Evolutionary conservation across 2,888 invertebrate genomes (phyloP), one percentile per base, ranked within the genome.

Genomic region (Boloria selene): DNA sequence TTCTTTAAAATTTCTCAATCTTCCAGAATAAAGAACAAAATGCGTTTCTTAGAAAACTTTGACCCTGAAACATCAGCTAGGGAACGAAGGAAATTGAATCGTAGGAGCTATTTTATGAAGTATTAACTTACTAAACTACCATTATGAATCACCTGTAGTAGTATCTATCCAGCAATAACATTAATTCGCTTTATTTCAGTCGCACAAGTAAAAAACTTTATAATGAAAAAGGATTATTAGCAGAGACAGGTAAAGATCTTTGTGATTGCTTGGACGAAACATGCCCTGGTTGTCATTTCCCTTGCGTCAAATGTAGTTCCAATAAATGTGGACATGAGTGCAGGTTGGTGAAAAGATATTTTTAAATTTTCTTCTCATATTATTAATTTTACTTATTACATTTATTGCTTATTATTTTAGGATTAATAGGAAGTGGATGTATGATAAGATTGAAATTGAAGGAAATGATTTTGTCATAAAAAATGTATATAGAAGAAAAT

Each of bases 271-370:
- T 98, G 71, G 94, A 95, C 74, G 92, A 93, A 49, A 89, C 92
- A 13, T 98, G 98, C 76, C 91, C 94, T 0, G 98, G 98, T 0
- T 98, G 98, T 81, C 97, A 97, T 87, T 96, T 95, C 78, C 95
- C 95, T 1, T 97, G 97, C 77, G 81, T 92, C 4, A 95, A 94
- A 79, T 97, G 97, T 78, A 87, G 84, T 18, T 96, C 96, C 0
- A 86, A 86, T 26, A 96, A 96, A 82, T 97, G 97, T 85, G 97
- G 96, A 2, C 94, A 95, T 72, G 96, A 96, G 61, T 97, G 97
- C 92, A 93, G 95, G 94, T 94, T 85, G 66, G 59, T 68, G 42
- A 44, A 38, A n/a, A 51, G 13, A 13, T 51, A 44, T n/a, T 18
- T 51, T 14, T 3, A n/a, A 18, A 31, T 64, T 0, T 31, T 18